Percentiles rank a stretch among this genome's conserved stretches.
Evolutionary conservation across 2,888 invertebrate species (phyloP).

Genomic region (Heliconius ismenius): DNA sequence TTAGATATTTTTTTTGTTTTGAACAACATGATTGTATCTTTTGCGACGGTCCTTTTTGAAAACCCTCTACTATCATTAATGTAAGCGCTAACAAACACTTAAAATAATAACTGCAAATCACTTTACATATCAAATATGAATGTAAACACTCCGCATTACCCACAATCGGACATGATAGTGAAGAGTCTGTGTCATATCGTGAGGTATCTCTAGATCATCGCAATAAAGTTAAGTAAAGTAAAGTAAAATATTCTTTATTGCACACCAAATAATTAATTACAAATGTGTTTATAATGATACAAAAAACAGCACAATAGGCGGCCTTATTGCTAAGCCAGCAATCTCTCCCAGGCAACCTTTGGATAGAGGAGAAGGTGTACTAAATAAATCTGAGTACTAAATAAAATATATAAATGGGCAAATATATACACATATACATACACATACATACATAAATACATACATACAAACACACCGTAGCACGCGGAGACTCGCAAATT

Average conservation of each 20-base stretch:
- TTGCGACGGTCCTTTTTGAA: not conserved
- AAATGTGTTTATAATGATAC: too few species aligned
- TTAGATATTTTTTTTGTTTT: too few species aligned
- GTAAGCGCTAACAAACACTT: not conserved
- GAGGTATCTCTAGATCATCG: not conserved
- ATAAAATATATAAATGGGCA: too few species aligned
- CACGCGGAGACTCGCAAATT: not conserved
- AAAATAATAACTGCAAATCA: not conserved
- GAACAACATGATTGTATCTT: too few species aligned
- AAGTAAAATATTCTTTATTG: too few species aligned
- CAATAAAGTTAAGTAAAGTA: not conserved
- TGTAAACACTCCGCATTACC: not conserved
- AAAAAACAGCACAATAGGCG: too few species aligned
- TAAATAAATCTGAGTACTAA: too few species aligned
- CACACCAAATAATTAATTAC: too few species aligned
- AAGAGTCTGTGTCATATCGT: not conserved
- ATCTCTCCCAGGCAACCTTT: too few species aligned
- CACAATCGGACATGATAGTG: not conserved
- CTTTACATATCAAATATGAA: not conserved
- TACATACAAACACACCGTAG: not conserved
- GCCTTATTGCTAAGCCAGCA: too few species aligned
- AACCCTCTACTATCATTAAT: not conserved
- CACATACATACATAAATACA: not conserved
- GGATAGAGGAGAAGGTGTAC: too few species aligned
- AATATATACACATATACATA: not conserved